Evolutionary conservation across 2,888 invertebrate species (phyloP).

Genomic region (Phortica okadai): DNA sequence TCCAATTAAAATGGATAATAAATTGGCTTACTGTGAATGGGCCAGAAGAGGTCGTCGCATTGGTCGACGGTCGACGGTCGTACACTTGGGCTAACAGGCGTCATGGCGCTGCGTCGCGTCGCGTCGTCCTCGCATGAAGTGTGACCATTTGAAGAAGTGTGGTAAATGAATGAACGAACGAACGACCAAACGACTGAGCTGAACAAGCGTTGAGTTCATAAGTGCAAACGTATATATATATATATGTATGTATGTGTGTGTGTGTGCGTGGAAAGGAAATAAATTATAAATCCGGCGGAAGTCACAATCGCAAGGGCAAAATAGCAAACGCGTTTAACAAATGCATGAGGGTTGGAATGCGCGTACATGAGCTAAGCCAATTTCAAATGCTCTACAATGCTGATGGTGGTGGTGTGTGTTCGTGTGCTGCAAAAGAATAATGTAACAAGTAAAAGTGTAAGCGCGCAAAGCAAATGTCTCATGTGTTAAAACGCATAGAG

Average conservation of each 20-base stretch:
- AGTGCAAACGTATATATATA: background rate
- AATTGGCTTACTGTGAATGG: conserved; percentile 58
- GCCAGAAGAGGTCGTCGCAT: background rate
- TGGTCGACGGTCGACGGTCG: background rate
- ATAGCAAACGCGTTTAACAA: background rate
- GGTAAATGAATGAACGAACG: background rate
- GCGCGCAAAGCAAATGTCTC: background rate
- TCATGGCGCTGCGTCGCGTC: background rate
- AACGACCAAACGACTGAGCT: background rate
- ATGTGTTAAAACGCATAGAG: conserved; percentile 20
- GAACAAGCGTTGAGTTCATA: background rate
- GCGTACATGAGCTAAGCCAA: conserved; percentile 64
- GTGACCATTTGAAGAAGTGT: conserved; percentile 27
- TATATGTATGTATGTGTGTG: background rate
- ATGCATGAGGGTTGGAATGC: conserved; percentile 24
- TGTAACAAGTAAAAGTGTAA: background rate
- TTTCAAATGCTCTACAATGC: conserved; percentile 65
- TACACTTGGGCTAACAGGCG: background rate
- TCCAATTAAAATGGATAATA: conserved; percentile 71
- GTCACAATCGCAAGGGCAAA: conserved; percentile 67
- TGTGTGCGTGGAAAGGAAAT: conserved; percentile 55
- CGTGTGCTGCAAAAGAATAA: background rate
- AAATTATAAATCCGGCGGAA: conserved; percentile 71
- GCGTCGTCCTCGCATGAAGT: background rate
- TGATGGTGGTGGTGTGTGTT: background rate